These are phyloP conservation scores for Boleophthalmus pectinirostris DNA, from an alignment of 2,113 vertebrate genomes.

Conservation along the genomic window DNA sequence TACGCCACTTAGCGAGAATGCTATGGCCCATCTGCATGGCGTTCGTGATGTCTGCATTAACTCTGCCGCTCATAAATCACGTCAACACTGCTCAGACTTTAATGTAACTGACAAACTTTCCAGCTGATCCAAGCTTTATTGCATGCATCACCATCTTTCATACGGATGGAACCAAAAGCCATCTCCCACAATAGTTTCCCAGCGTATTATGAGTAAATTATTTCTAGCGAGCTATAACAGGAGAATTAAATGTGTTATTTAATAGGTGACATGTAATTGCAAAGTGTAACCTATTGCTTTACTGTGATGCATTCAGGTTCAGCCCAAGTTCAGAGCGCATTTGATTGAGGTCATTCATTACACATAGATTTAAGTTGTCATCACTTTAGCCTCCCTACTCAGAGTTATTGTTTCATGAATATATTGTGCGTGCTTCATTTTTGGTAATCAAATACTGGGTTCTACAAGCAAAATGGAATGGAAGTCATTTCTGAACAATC, in stretches of 20 bases:
- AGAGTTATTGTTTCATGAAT: conserved; percentile 7
- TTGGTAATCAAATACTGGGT: conserved; percentile 1
- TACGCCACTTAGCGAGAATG: conserved; percentile 65
- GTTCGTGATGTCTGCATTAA: conserved; percentile 58
- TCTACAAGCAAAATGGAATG: conserved; percentile 6
- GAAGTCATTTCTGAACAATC: not conserved
- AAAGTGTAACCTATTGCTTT: conserved; percentile 11
- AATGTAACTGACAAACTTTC: conserved; percentile 53
- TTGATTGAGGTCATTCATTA: conserved; percentile 10
- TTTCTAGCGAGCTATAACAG: not conserved
- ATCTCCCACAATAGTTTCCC: conserved; percentile 2
- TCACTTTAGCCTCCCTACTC: not conserved
- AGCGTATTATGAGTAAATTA: conserved; percentile 12
- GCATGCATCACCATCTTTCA: conserved; percentile 36
- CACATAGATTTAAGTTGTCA: conserved; percentile 8
- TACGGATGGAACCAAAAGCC: conserved; percentile 5
- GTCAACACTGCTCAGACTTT: conserved; percentile 43
- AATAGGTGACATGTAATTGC: conserved; percentile 8
- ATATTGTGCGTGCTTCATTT: not conserved
- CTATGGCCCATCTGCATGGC: conserved; percentile 67
- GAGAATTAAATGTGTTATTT: conserved; percentile 12
- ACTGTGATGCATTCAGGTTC: conserved; percentile 13
- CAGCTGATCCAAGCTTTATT: conserved; percentile 50
- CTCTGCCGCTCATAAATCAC: conserved; percentile 63
- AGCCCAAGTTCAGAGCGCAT: not conserved